Conservation (phyloP, 2,797 vertebrate genomes). For the Menidia menidia region DNA sequence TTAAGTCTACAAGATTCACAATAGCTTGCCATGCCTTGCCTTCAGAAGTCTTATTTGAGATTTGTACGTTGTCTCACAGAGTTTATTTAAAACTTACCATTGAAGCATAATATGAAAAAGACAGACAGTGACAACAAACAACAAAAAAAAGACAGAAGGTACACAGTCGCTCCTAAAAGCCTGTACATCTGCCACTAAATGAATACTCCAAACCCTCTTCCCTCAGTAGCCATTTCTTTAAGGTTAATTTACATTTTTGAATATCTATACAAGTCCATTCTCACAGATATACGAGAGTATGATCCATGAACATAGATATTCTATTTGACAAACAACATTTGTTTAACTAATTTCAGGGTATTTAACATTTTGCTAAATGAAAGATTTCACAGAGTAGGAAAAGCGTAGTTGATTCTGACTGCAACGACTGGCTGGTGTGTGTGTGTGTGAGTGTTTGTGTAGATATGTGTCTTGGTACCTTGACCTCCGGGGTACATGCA, state of each 20-base stretch:
- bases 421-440: neutral
- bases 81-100: too few relatives aligned
- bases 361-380: too few relatives aligned
- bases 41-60: too few relatives aligned
- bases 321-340: too few relatives aligned
- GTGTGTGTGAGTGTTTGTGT: neutral
- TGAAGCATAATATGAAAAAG: neutral
- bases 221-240: too few relatives aligned
- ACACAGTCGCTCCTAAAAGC: neutral
- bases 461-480: constrained; percentile 77
- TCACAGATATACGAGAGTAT: too few relatives aligned
- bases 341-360: too few relatives aligned
- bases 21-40: too few relatives aligned
- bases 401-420: neutral
- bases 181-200: neutral
- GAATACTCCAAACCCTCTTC: neutral
- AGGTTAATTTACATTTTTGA: too few relatives aligned
- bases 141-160: neutral
- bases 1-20: too few relatives aligned
- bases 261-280: neutral
- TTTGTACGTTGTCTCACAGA: too few relatives aligned
- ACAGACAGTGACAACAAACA: neutral
- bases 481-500: constrained; percentile 99
- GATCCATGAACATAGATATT: too few relatives aligned
- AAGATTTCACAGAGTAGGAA: neutral